Base-by-base conservation (phyloP, 2,113 vertebrate species). In the Aldabrachelys gigantea region DNA sequence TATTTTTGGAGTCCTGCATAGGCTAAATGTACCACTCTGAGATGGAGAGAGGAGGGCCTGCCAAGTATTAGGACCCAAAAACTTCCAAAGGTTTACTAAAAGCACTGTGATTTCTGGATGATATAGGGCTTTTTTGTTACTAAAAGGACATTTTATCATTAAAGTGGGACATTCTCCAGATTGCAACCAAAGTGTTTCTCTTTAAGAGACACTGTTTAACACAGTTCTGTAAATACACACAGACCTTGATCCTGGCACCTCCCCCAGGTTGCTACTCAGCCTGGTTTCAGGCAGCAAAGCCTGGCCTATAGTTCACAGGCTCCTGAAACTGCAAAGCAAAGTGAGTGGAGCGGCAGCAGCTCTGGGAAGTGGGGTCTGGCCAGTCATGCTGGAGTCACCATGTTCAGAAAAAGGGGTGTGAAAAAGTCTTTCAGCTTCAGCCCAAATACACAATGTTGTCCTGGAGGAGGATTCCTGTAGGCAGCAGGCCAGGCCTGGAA, bases 231-330 rank as follows among this genome's bases (percentile, higher is more conserved):
- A 0, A 62, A 62, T 35, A 35, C 6, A 13, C 69, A 2, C 0
- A 0, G 1, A 1, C 5, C 0, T 0, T 4, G 5, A 17, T 31
- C 54, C 5, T 3, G 24, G 84, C 38, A 5, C 5, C 35, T 13
- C 9, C 49, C 44, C 35, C 5, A 0, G 2, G 24, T 16, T 3
- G 81, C 76, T 57, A 44, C 25, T 29, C 38, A 10, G 82, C 38
- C 25, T n/a, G 53, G 6, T 10, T 24, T 10, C 38, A 0, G 2
- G 72, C 80, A n/a, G 35, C 54, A 5, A 6, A 41, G 35, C 8
- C 84, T n/a, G 84, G 29, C 21, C 44, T n/a, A 24, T 8, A 65
- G 31, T 65, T 65, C 62, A 16, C 14, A 17, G 16, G 62, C 31
- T 22, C 31, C 0, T 72, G 59, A 25, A 72, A 12, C 69, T 14